A percentile compares a stretch with the other conserved stretches of the same genome.
Evolutionary conservation across 2,113 vertebrate species (phyloP).

Genomic region (Hippopotamus amphibius): DNA sequence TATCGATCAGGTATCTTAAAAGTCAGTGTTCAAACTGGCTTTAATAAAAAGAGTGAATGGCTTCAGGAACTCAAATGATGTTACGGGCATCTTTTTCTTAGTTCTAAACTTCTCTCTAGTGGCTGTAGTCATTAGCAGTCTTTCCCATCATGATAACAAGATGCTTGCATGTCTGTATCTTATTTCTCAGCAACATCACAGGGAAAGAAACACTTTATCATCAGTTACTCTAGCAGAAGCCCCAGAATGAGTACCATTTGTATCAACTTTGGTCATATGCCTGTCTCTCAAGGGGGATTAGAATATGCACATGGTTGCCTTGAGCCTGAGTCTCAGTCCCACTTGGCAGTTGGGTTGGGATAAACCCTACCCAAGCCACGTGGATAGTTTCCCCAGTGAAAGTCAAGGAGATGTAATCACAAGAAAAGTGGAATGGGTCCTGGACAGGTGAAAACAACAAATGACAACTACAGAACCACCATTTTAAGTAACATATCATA

Average conservation of each 20-base stretch:
- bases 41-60: background rate
- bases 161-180: background rate
- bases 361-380: background rate
- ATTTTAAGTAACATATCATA: background rate
- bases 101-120: conserved; percentile 1
- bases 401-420: background rate
- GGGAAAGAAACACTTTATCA: background rate
- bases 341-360: background rate
- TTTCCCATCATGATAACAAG: background rate
- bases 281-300: background rate
- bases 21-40: background rate
- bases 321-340: background rate
- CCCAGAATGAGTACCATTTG: background rate
- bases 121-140: background rate
- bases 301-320: background rate
- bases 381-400: background rate
- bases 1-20: background rate
- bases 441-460: background rate
- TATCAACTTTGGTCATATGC: background rate
- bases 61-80: background rate
- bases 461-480: background rate
- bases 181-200: background rate
- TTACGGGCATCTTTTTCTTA: background rate
- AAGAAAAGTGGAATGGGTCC: background rate
- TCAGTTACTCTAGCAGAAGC: background rate